These are phyloP conservation scores for Zosterops lateralis DNA, from an alignment of 2,113 vertebrate genomes.

Conservation along the genomic window DNA sequence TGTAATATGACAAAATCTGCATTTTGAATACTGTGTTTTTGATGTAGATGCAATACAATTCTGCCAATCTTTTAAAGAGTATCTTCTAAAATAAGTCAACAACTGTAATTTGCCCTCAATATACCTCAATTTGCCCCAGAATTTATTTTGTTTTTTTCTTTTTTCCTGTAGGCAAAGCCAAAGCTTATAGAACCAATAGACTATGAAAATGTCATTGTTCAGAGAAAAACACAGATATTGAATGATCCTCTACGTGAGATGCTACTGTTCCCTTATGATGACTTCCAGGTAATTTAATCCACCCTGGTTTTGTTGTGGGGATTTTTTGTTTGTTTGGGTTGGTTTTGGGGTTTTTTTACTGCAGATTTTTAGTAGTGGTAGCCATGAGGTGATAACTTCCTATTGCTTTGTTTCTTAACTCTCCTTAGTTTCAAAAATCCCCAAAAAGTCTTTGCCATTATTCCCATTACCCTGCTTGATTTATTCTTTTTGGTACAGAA, in stretches of 20 bases:
- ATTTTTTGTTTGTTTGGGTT: background rate
- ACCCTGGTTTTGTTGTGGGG: background rate
- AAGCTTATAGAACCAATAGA: conserved; percentile 96
- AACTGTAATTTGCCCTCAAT: background rate
- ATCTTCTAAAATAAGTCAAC: background rate
- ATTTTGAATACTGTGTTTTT: background rate
- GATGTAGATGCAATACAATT: background rate
- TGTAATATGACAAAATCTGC: background rate
- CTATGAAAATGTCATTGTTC: conserved; percentile 96
- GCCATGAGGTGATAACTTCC: background rate
- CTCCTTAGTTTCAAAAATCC: background rate
- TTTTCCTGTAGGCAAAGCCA: conserved; percentile 85
- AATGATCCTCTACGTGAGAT: conserved; percentile 94
- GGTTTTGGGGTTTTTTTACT: background rate
- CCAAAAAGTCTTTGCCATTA: background rate
- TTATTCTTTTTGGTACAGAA: background rate
- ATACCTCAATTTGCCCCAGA: background rate
- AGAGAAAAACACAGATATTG: conserved; percentile 96
- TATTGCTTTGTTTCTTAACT: background rate
- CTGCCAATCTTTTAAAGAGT: background rate
- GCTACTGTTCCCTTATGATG: conserved; percentile 95
- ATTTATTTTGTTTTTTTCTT: background rate
- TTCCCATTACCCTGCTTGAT: background rate
- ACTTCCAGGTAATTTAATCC: conserved; percentile 86
- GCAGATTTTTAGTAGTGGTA: background rate